phyloP scores from a whole-genome alignment of 2,888 invertebrate species.

The Microctonus brassicae region DNA sequence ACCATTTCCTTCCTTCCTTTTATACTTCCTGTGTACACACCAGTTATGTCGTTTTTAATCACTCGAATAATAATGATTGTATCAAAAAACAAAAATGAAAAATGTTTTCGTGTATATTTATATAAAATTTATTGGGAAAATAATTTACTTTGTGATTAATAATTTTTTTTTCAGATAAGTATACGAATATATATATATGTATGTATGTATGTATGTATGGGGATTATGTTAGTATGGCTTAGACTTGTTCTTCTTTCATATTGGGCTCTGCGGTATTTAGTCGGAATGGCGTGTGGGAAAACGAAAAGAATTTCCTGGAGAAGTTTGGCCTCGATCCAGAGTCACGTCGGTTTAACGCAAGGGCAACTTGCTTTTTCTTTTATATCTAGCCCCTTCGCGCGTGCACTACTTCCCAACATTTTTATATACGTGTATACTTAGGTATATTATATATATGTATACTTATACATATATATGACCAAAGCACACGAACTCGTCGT shows the following conservation, averaged over 20 bases:
- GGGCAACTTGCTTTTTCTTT: background rate
- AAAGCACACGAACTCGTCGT: background rate
- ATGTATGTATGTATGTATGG: too few relatives aligned
- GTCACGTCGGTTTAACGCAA: background rate
- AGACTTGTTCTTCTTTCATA: background rate
- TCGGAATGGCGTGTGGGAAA: background rate
- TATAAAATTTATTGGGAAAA: too few relatives aligned
- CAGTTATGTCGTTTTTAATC: background rate
- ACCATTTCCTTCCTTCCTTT: constrained; percentile 24
- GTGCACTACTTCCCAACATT: background rate
- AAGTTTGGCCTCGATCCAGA: background rate
- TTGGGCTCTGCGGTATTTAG: background rate
- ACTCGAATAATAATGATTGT: background rate
- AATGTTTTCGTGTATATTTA: too few relatives aligned
- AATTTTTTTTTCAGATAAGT: too few relatives aligned
- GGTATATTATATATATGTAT: too few relatives aligned
- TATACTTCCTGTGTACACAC: background rate
- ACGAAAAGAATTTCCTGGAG: background rate
- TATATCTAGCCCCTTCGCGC: background rate
- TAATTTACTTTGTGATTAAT: too few relatives aligned
- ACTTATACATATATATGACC: background rate
- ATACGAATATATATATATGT: too few relatives aligned
- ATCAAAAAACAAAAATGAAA: background rate
- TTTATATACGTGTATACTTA: too few relatives aligned
- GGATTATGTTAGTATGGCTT: background rate